Conservation (phyloP, 2,797 vertebrate species). For the Pangasius krempfi region DNA sequence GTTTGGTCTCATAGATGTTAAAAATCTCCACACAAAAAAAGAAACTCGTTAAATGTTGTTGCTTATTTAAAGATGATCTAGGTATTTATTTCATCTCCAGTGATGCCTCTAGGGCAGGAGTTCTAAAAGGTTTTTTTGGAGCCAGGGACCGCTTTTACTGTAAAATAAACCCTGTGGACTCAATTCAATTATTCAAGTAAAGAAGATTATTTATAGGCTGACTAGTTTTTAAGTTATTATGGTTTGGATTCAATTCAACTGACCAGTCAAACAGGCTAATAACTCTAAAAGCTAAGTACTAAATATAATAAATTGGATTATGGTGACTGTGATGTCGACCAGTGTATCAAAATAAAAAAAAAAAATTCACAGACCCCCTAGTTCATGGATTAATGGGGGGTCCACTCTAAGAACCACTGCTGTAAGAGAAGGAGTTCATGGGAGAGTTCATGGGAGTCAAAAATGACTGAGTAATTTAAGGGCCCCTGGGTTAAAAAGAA, state of each 20-base stretch:
- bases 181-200: neutral
- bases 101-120: neutral
- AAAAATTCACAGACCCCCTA: neutral
- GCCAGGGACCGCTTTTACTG: neutral
- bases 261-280: neutral
- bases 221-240: neutral
- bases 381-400: neutral
- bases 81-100: neutral
- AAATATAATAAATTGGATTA: neutral
- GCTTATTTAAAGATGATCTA: neutral
- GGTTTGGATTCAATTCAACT: slow-evolving; percentile 9
- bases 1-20: neutral
- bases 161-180: neutral
- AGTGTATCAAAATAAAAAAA: neutral
- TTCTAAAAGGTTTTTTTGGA: neutral
- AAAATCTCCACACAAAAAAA: neutral
- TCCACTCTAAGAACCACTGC: neutral
- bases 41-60: neutral
- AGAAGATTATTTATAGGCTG: neutral
- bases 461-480: neutral
- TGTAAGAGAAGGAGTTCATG: neutral
- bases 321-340: neutral
- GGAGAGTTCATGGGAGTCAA: neutral
- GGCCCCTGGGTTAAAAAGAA: neutral
- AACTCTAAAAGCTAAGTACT: neutral